phyloP scores from a whole-genome alignment of 2,888 invertebrate species.

The Reticulitermes lucifugus region DNA sequence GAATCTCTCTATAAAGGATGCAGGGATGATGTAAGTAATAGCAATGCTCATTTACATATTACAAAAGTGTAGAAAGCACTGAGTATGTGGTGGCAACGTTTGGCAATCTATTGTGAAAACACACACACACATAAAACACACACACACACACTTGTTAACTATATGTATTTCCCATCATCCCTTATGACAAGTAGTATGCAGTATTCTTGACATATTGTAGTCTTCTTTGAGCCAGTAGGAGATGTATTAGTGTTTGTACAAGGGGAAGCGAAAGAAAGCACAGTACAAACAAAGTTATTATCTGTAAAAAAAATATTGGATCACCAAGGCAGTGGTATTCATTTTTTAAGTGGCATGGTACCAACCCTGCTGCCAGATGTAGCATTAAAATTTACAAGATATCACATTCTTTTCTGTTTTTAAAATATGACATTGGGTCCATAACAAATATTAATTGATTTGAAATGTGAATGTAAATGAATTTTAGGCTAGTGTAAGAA shows the following conservation, averaged over 20 bases:
- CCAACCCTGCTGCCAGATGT: slow-evolving; percentile 43
- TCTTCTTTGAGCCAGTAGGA: slow-evolving; percentile 50
- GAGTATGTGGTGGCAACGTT: slow-evolving; percentile 44
- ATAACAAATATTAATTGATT: slow-evolving; percentile 14
- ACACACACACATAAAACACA: not conserved
- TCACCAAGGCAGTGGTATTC: slow-evolving; percentile 30
- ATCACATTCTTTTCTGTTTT: slow-evolving; percentile 18
- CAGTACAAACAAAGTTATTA: slow-evolving; percentile 51
- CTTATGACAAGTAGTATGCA: slow-evolving; percentile 45
- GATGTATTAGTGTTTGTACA: slow-evolving; percentile 50
- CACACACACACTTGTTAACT: slow-evolving; percentile 42
- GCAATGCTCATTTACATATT: slow-evolving; percentile 44
- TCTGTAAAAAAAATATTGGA: slow-evolving; percentile 41
- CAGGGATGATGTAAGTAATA: slow-evolving; percentile 5
- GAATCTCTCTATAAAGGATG: not conserved
- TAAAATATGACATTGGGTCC: not conserved
- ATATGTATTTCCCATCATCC: slow-evolving; percentile 47
- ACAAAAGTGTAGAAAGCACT: slow-evolving; percentile 39
- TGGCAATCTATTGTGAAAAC: slow-evolving; percentile 45
- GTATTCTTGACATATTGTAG: slow-evolving; percentile 50
- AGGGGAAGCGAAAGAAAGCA: slow-evolving; percentile 44
- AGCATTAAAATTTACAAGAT: not conserved
- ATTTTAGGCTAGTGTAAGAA: not conserved
- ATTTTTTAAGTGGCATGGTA: slow-evolving; percentile 42
- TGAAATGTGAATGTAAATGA: not conserved